Conservation (phyloP, 2,113 vertebrate genomes). For the Hippocampus comes region DNA sequence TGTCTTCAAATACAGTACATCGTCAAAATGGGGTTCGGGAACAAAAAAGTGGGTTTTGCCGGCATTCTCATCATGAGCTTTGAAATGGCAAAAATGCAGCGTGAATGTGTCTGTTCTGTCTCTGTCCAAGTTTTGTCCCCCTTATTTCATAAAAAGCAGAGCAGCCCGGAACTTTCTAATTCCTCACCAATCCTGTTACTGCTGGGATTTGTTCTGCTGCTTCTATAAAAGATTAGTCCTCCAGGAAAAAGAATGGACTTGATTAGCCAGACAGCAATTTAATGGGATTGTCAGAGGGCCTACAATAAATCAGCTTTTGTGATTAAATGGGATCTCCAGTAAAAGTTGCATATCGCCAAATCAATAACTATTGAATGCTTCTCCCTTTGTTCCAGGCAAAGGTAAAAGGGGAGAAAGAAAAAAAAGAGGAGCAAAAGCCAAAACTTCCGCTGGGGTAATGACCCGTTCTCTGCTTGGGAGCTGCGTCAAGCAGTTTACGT, state of each 20-base stretch:
- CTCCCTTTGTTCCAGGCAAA: slow-evolving; percentile 56
- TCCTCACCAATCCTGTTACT: slow-evolving; percentile 72
- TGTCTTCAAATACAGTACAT: background rate
- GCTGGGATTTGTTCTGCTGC: slow-evolving; percentile 69
- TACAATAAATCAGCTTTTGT: slow-evolving; percentile 82
- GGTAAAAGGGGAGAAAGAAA: slow-evolving; percentile 22
- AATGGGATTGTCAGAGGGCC: slow-evolving; percentile 78
- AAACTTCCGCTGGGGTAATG: slow-evolving; percentile 62
- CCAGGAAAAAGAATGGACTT: slow-evolving; percentile 76
- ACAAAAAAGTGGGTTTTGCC: background rate
- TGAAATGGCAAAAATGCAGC: background rate
- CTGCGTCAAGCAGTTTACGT: slow-evolving; percentile 43
- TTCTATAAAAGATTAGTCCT: slow-evolving; percentile 78
- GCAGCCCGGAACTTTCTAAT: slow-evolving; percentile 41
- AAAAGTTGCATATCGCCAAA: slow-evolving; percentile 74
- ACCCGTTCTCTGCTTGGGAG: slow-evolving; percentile 19
- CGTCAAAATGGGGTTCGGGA: background rate
- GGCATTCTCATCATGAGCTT: background rate
- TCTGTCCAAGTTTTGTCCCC: slow-evolving; percentile 2
- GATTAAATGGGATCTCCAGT: slow-evolving; percentile 80
- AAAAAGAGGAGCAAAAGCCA: slow-evolving; percentile 37
- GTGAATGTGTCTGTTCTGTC: slow-evolving; percentile 1
- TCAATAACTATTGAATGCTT: slow-evolving; percentile 79
- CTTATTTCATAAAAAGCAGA: slow-evolving; percentile 47
- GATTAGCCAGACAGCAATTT: slow-evolving; percentile 82